These are phyloP conservation scores for Gobiocypris rarus DNA, from an alignment of 2,113 vertebrate genomes.

Conservation along the genomic window DNA sequence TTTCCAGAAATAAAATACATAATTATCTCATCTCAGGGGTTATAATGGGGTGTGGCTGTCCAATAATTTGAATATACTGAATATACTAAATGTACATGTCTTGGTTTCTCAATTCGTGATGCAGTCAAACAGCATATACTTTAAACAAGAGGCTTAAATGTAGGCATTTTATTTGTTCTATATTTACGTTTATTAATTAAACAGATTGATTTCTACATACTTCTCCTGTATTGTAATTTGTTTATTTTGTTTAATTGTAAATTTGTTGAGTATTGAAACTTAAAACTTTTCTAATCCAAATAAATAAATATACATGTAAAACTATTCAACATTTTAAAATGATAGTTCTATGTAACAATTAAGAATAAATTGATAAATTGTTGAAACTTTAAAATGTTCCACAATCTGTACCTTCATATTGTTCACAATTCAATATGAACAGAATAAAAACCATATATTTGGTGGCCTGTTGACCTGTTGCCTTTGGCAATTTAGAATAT, in stretches of 20 bases:
- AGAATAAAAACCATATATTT: neutral
- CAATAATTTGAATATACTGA: too few species aligned
- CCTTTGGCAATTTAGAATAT: neutral
- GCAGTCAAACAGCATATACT: neutral
- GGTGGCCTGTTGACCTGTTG: neutral
- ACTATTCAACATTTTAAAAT: too few species aligned
- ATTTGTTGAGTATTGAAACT: too few species aligned
- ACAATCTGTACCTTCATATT: neutral
- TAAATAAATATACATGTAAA: too few species aligned
- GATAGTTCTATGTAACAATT: too few species aligned
- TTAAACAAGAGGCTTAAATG: neutral
- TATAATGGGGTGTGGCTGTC: too few species aligned
- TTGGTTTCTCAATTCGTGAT: neutral
- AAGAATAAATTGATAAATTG: too few species aligned
- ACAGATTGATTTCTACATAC: neutral
- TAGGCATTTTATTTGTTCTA: neutral
- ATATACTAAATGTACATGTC: constrained; percentile 3
- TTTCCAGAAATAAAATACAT: too few species aligned
- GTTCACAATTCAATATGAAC: neutral
- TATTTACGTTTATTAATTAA: neutral
- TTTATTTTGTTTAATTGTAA: too few species aligned
- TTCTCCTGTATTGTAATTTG: neutral
- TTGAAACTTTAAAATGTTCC: too few species aligned
- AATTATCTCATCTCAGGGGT: too few species aligned
- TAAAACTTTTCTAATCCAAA: too few species aligned